Conservation (phyloP, 2,113 vertebrate species). For the Stegostoma tigrinum region DNA sequence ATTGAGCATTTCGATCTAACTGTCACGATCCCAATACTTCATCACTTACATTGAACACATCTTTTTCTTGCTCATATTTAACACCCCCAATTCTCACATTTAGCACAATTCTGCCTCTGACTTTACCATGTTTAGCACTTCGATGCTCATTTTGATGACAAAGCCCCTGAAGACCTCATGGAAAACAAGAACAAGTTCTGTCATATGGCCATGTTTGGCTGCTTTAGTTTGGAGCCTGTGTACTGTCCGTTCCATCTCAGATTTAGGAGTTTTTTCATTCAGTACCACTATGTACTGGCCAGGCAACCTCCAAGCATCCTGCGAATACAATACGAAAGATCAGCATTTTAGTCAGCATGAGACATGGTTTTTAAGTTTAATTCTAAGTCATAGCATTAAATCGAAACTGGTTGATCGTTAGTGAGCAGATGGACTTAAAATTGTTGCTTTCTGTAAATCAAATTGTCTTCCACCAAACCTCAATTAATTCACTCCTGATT, state of each 20-base stretch:
- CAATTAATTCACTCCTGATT: background rate
- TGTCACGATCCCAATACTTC: background rate
- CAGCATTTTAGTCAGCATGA: background rate
- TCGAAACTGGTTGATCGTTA: background rate
- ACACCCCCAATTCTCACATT: background rate
- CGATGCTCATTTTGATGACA: slow-evolving; percentile 58
- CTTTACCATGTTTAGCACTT: slow-evolving; percentile 65
- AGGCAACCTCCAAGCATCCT: slow-evolving; percentile 69
- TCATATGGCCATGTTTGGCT: slow-evolving; percentile 55
- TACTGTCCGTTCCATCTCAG: slow-evolving; percentile 53
- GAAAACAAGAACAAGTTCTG: slow-evolving; percentile 63
- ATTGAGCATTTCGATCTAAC: background rate
- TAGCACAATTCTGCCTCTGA: background rate
- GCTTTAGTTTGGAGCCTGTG: slow-evolving; percentile 57
- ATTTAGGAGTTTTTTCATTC: slow-evolving; percentile 49
- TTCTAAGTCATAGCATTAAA: background rate
- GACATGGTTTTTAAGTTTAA: background rate
- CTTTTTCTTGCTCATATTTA: background rate
- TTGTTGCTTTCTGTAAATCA: background rate
- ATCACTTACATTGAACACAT: background rate
- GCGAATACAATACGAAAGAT: slow-evolving; percentile 32
- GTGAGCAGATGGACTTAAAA: background rate
- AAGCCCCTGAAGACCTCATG: slow-evolving; percentile 62
- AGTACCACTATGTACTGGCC: slow-evolving; percentile 73
- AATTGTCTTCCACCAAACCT: background rate